These are phyloP conservation scores for Platyrinchus mystaceus DNA, from an alignment of 2,797 vertebrate species.

Conservation along the genomic window DNA sequence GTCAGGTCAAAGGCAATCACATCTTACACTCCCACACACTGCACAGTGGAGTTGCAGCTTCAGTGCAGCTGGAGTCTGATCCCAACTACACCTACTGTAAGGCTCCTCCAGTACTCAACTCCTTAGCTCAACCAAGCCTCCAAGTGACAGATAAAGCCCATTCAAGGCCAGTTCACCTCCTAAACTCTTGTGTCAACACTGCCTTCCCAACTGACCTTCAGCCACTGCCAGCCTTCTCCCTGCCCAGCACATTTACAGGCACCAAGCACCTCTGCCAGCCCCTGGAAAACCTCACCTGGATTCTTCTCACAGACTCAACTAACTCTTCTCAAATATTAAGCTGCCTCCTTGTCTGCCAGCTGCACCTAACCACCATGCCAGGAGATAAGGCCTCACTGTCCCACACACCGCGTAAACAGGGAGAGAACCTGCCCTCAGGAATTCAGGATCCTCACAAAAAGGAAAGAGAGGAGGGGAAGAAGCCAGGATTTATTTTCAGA, in stretches of 20 bases:
- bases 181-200: background rate
- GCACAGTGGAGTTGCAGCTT: background rate
- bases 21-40: background rate
- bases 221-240: background rate
- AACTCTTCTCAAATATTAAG: background rate
- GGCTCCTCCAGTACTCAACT: background rate
- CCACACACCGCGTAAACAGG: background rate
- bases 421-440: background rate
- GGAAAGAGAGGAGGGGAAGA: accelerated
- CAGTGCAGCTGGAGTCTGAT: background rate
- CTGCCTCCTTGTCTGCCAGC: background rate
- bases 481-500: background rate
- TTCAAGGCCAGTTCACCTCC: background rate
- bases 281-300: background rate
- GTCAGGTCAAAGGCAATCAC: background rate
- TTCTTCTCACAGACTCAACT: background rate
- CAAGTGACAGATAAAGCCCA: background rate
- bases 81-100: background rate
- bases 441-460: background rate
- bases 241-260: background rate
- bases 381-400: background rate
- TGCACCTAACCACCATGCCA: background rate
- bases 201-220: background rate
- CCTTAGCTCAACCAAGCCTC: background rate
- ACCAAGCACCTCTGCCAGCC: background rate